phyloP scores from a whole-genome alignment of 2,113 vertebrate species.

The Pomatostomus ruficeps region DNA sequence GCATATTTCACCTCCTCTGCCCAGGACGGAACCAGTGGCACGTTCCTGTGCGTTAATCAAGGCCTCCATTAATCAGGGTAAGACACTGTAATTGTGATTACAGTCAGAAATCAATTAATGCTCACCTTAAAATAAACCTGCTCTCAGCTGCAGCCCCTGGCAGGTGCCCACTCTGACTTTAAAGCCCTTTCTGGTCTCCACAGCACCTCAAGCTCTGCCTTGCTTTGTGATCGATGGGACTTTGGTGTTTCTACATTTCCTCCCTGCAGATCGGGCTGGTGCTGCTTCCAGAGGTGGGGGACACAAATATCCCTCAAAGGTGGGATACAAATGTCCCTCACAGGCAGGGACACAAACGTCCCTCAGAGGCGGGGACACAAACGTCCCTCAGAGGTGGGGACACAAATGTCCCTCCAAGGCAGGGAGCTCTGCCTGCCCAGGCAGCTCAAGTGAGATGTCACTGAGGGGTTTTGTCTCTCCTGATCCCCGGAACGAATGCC shows the following conservation, averaged over 20 bases:
- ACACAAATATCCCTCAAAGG: background rate
- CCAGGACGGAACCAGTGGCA: conserved; percentile 11
- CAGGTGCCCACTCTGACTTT: background rate
- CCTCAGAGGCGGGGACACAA: background rate
- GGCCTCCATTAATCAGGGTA: conserved; percentile 63
- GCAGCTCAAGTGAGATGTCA: background rate
- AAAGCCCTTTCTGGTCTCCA: background rate
- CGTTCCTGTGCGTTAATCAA: conserved; percentile 64
- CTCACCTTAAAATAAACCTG: conserved; percentile 64
- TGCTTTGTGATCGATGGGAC: background rate
- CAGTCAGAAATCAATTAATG: conserved; percentile 75
- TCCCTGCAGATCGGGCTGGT: background rate
- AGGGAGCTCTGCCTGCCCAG: background rate
- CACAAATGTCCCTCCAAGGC: background rate
- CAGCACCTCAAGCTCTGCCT: background rate
- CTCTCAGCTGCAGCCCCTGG: background rate
- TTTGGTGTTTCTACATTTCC: background rate
- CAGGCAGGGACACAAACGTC: background rate
- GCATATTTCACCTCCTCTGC: conserved; percentile 21
- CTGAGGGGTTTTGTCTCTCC: background rate
- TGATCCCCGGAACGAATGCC: conserved; percentile 22
- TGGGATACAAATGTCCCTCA: background rate
- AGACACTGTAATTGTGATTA: conserved; percentile 68
- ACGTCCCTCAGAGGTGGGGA: background rate
- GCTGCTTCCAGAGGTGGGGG: background rate